A percentile compares a stretch with the other conserved stretches of the same genome.
Evolutionary conservation across 2,113 vertebrate genomes (phyloP).

Genomic region (Astatotilapia flaviijosephi): DNA sequence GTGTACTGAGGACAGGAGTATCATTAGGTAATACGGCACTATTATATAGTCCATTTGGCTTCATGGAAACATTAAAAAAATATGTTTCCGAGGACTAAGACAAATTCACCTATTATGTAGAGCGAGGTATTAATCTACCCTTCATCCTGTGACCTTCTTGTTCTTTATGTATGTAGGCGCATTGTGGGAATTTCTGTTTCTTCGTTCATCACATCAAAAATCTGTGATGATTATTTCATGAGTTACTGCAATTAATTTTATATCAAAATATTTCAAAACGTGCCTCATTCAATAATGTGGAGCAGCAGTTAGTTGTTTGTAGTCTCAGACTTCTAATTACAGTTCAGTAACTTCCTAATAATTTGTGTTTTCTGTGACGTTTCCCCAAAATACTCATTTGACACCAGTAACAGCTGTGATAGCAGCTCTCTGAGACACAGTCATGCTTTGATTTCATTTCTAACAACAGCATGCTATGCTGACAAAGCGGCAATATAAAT

Average conservation of each 20-base stretch:
- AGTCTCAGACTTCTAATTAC: not conserved
- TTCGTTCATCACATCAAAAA: not conserved
- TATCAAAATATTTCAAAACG: not conserved
- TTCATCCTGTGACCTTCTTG: not conserved
- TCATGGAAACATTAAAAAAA: not conserved
- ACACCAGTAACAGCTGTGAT: not conserved
- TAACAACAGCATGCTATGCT: not conserved
- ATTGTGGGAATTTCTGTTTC: slow-evolving; percentile 5
- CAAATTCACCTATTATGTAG: not conserved
- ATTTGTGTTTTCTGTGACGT: not conserved
- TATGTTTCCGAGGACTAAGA: not conserved
- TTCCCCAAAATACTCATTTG: not conserved
- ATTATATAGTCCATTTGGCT: not conserved
- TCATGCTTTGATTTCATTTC: not conserved
- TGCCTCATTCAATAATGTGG: not conserved
- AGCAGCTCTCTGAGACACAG: not conserved
- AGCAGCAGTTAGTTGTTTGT: not conserved
- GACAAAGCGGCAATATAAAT: not conserved
- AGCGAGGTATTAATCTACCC: not conserved
- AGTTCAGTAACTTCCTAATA: not conserved
- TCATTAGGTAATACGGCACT: not conserved
- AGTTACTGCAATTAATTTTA: not conserved
- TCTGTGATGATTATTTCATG: not conserved
- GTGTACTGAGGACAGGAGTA: not conserved
- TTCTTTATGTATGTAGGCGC: not conserved